A percentile compares a stretch with the other conserved stretches of the same genome.
Evolutionary conservation across 92 coral and sea anemone genomes (phyloP).

Genomic region (Blastomussa wellsi): DNA sequence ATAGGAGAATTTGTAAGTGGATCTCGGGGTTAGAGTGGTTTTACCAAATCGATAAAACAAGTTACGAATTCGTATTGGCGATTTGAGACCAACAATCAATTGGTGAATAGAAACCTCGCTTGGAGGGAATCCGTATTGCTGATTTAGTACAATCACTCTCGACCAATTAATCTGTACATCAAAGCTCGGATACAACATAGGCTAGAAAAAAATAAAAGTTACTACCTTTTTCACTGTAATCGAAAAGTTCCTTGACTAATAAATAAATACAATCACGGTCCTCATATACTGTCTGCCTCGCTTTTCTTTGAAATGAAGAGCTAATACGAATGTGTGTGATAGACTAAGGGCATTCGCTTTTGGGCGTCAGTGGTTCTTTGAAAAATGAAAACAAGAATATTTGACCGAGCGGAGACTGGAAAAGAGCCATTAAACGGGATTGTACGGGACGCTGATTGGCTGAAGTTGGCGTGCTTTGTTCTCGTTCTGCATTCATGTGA

Average conservation of each 20-base stretch:
- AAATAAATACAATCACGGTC: slow-evolving; percentile 17
- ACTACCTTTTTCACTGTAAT: background rate
- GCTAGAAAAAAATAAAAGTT: background rate
- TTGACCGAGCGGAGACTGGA: background rate
- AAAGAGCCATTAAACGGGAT: background rate
- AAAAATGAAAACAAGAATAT: background rate
- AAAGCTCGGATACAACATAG: background rate
- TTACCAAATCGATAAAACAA: background rate
- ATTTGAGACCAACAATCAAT: background rate
- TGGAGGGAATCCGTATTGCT: background rate
- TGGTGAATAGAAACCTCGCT: background rate
- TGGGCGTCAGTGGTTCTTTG: background rate
- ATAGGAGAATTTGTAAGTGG: background rate
- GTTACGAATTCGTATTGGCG: background rate
- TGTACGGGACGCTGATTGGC: background rate
- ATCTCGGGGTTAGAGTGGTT: background rate
- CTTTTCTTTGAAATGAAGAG: background rate
- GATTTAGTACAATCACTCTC: background rate
- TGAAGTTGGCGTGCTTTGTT: background rate
- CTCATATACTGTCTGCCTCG: background rate
- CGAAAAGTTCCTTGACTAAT: background rate
- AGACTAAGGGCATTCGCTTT: background rate
- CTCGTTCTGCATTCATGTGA: background rate
- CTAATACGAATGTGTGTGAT: background rate
- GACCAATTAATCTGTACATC: background rate